phyloP scores from a whole-genome alignment of 2,888 invertebrate species.

The Meliscaeva auricollis region DNA sequence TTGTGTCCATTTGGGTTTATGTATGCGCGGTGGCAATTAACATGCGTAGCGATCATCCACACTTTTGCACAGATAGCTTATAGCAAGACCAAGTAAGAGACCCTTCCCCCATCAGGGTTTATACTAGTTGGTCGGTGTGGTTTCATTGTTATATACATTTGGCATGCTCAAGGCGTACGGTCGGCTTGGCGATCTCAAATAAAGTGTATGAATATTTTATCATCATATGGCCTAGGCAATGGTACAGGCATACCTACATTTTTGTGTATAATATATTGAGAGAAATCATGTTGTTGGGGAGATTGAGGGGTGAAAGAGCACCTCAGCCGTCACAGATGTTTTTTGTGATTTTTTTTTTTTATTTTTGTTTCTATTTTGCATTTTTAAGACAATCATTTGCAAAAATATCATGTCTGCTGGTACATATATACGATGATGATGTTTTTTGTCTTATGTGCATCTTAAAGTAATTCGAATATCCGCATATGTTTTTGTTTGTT shows the following conservation, averaged over 20 bases:
- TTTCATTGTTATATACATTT: conserved; percentile 56
- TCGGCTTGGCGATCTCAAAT: conserved; percentile 76
- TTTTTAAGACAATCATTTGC: conserved; percentile 42
- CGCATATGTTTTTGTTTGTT: conserved; percentile 26
- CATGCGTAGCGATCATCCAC: conserved; percentile 76
- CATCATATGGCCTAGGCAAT: background rate
- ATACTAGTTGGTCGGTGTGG: conserved; percentile 6
- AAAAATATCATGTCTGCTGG: conserved; percentile 50
- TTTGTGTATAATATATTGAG: too few species aligned
- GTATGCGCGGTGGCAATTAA: conserved; percentile 68
- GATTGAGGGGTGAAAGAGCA: conserved; percentile 75
- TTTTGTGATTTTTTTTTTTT: conserved; percentile 14
- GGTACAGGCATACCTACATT: too few species aligned
- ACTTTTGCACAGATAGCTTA: conserved; percentile 72
- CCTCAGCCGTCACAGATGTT: conserved; percentile 70
- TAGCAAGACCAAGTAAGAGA: conserved; percentile 26
- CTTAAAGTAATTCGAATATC: conserved; percentile 46
- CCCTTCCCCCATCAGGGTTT: conserved; percentile 52
- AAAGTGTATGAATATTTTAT: conserved; percentile 75
- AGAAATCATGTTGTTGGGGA: conserved; percentile 52
- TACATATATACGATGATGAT: conserved; percentile 5
- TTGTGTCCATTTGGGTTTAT: conserved; percentile 71
- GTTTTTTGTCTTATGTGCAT: conserved; percentile 34
- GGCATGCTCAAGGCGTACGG: conserved; percentile 78
- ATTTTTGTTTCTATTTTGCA: conserved; percentile 1